Evolutionary conservation across 2,888 invertebrate genomes (phyloP).

Genomic region (Sericinus montela): DNA sequence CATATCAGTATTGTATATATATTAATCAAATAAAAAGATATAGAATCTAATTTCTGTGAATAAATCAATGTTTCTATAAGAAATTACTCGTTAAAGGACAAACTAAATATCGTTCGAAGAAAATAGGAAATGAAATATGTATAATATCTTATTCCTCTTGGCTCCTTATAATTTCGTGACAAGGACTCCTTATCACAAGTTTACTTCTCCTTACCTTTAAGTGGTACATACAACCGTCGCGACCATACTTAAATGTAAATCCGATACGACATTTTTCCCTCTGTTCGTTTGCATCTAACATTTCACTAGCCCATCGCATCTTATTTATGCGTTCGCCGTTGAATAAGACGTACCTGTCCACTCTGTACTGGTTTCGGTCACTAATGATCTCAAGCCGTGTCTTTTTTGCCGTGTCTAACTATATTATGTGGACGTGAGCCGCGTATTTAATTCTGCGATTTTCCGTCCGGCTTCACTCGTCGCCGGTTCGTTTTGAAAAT

Average conservation of each 20-base stretch:
- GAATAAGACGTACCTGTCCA: constrained; percentile 70
- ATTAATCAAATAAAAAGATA: no score
- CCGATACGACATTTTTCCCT: constrained; percentile 61
- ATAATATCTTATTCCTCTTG: not conserved
- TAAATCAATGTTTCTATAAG: no score
- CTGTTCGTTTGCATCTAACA: constrained; percentile 66
- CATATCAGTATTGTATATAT: no score
- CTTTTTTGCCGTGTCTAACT: constrained; percentile 67
- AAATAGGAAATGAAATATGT: not conserved
- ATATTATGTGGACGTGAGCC: constrained; percentile 59
- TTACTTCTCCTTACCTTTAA: no score
- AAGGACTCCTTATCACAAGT: not conserved
- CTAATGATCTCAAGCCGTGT: constrained; percentile 62
- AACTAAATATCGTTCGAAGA: no score
- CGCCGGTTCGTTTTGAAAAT: not conserved
- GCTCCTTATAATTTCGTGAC: not conserved
- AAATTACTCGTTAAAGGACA: no score
- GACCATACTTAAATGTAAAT: constrained; percentile 67
- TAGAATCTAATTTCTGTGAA: no score
- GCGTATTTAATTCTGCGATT: constrained; percentile 22
- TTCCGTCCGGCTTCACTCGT: not conserved
- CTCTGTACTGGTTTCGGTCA: constrained; percentile 47
- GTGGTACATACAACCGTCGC: constrained; percentile 8
- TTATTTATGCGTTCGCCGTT: constrained; percentile 56
- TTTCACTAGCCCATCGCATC: constrained; percentile 57